Percentiles rank a stretch among this genome's conserved stretches.
Evolutionary conservation across 2,113 vertebrate species (phyloP).

Genomic region (Chrysochloris asiatica): DNA sequence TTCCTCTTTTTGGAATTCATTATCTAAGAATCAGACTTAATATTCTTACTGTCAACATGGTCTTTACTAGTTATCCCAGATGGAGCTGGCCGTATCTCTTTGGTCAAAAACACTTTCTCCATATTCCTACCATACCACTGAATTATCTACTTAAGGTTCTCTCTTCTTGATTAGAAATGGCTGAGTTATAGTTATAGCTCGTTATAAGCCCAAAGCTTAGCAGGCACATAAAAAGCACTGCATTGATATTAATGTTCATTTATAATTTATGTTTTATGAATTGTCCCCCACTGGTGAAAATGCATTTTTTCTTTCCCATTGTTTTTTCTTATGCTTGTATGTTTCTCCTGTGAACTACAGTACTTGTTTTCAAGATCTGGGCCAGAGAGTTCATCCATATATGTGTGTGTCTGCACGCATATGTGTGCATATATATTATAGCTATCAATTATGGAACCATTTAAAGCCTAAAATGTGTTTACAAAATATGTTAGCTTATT

Average conservation of each 20-base stretch:
- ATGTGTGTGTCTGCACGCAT: background rate
- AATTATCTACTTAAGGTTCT: background rate
- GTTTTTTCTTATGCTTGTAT: background rate
- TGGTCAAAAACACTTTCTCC: background rate
- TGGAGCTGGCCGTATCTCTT: background rate
- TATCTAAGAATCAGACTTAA: background rate
- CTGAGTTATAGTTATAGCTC: background rate
- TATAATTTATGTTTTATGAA: conserved; percentile 1
- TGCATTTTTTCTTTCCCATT: background rate
- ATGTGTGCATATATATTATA: background rate
- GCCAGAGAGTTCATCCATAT: background rate
- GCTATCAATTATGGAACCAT: background rate
- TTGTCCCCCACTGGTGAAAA: background rate
- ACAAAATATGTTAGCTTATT: background rate
- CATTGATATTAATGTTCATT: background rate
- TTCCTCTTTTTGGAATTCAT: background rate
- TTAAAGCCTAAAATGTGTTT: background rate
- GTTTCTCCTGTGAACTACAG: background rate
- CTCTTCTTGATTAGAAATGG: background rate
- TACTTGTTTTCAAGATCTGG: conserved; percentile 24
- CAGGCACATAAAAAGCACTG: background rate
- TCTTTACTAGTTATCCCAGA: background rate
- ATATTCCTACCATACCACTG: background rate
- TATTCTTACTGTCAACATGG: background rate
- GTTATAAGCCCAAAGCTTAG: background rate